Evolutionary conservation across 1,140 invertebrate genomes (phyloP).

Genomic region (Cryptotermes secundus): DNA sequence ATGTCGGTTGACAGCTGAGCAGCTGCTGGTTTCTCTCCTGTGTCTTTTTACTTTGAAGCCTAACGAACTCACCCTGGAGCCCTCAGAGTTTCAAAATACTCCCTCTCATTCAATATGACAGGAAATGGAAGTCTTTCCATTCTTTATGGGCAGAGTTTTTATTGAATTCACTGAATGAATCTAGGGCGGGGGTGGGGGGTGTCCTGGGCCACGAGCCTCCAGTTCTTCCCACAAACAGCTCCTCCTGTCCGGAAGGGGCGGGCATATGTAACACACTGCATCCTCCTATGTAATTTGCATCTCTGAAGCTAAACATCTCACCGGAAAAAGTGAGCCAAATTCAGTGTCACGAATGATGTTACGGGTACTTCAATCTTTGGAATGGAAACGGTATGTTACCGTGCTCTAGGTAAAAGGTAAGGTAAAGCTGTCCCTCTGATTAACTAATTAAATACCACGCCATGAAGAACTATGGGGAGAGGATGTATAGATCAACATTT

Average conservation of each 20-base stretch:
- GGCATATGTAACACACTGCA: too few relatives aligned
- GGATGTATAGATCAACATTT: too few relatives aligned
- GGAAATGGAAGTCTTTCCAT: not conserved
- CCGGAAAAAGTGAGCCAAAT: too few relatives aligned
- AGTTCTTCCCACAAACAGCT: not conserved
- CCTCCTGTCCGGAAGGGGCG: not conserved
- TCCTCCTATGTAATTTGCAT: not conserved
- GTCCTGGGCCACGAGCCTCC: not conserved
- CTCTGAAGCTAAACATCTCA: not conserved
- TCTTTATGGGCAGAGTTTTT: not conserved
- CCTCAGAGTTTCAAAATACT: not conserved
- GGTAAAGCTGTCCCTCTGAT: too few relatives aligned
- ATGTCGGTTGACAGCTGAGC: not conserved
- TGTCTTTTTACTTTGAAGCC: too few relatives aligned
- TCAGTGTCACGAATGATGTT: too few relatives aligned
- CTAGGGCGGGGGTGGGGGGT: not conserved
- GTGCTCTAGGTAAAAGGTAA: too few relatives aligned
- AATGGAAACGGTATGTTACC: too few relatives aligned
- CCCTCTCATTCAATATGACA: not conserved
- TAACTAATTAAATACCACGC: too few relatives aligned
- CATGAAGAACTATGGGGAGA: too few relatives aligned
- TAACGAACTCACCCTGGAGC: too few relatives aligned
- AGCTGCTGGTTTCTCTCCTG: not conserved
- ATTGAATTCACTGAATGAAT: not conserved
- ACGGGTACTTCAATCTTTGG: too few relatives aligned